Conservation (phyloP, 1,140 invertebrate species). For the Drosophila nasuta region DNA sequence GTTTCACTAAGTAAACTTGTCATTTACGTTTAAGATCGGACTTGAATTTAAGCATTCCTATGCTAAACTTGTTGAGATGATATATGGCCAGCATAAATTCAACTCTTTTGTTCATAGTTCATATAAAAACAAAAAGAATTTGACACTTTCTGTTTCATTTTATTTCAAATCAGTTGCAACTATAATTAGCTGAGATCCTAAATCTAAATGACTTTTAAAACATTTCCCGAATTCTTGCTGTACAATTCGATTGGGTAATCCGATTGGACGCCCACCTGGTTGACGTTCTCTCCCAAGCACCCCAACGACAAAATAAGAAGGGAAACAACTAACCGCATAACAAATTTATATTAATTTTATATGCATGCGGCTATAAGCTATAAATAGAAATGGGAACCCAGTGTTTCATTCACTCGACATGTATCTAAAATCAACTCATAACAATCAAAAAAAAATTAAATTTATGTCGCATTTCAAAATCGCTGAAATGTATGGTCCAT, state of each 20-base stretch:
- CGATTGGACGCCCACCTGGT: constrained; percentile 56
- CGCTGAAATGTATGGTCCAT: constrained; percentile 20
- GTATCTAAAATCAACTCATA: constrained; percentile 30
- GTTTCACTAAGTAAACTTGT: no score
- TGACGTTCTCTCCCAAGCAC: constrained; percentile 3
- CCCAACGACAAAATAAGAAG: neutral
- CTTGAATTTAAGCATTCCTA: no score
- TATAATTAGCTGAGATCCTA: constrained; percentile 32
- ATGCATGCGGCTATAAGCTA: constrained; percentile 27
- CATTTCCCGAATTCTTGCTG: constrained; percentile 33
- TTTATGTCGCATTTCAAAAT: constrained; percentile 51
- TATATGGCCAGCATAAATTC: no score
- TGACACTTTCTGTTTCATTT: no score
- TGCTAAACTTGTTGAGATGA: no score
- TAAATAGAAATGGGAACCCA: constrained; percentile 30
- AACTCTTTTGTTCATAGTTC: no score
- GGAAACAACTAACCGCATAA: constrained; percentile 30
- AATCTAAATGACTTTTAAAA: constrained; percentile 48
- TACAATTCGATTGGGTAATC: constrained; percentile 24
- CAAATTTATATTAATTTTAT: constrained; percentile 61
- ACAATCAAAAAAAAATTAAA: constrained; percentile 27
- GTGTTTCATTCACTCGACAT: neutral
- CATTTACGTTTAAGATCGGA: no score
- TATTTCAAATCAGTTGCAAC: neutral
- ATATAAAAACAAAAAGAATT: no score